phyloP scores from a whole-genome alignment of 1,140 invertebrate species.

The Drosophila malerkotliana region DNA sequence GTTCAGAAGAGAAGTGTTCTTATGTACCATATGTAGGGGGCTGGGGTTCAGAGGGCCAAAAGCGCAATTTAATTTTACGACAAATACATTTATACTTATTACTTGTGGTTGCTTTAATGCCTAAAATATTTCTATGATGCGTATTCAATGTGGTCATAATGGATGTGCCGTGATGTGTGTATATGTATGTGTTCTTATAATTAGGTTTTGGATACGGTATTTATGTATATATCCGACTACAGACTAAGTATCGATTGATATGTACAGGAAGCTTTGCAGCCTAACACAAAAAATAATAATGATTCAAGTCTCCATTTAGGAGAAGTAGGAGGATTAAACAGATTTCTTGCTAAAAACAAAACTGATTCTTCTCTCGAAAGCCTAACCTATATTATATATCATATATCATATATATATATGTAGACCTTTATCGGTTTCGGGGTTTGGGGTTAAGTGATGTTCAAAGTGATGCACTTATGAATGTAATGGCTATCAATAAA shows the following conservation, averaged over 20 bases:
- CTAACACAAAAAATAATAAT: conserved; percentile 49
- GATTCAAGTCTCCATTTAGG: conserved; percentile 8
- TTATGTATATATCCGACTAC: conserved; percentile 18
- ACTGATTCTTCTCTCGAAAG: conserved; percentile 22
- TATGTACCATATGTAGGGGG: not conserved
- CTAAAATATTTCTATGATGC: conserved; percentile 51
- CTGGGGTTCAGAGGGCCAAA: conserved; percentile 33
- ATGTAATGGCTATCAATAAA: conserved; percentile 64
- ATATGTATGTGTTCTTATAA: conserved; percentile 56
- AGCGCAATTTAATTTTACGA: conserved; percentile 67
- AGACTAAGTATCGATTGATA: conserved; percentile 66
- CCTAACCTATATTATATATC: conserved; percentile 33
- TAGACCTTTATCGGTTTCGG: conserved; percentile 4
- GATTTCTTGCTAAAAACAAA: conserved; percentile 46
- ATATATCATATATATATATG: conserved; percentile 14
- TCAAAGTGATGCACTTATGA: conserved; percentile 41
- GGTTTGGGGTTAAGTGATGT: conserved; percentile 5
- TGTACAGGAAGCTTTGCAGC: conserved; percentile 69
- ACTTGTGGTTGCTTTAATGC: conserved; percentile 54
- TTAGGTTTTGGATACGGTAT: conserved; percentile 49
- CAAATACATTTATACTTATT: conserved; percentile 64
- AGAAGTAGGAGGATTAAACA: conserved; percentile 27
- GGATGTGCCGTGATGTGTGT: conserved; percentile 32
- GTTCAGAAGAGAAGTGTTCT: not conserved
- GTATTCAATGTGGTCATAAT: conserved; percentile 63